phyloP scores from a whole-genome alignment of 2,113 vertebrate genomes.

The Poeciliopsis turrubarensis region DNA sequence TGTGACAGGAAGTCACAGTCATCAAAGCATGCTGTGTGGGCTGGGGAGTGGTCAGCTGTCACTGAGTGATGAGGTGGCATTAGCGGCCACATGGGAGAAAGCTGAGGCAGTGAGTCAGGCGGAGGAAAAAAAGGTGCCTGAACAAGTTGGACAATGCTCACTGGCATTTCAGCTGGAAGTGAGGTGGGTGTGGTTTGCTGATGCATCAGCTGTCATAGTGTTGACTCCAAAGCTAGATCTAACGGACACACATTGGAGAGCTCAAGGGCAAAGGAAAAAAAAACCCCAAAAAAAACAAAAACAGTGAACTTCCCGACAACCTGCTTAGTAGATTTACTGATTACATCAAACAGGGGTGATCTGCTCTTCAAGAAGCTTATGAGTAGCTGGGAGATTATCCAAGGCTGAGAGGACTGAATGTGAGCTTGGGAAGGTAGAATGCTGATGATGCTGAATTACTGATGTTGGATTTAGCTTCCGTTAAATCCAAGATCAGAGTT shows the following conservation, averaged over 20 bases:
- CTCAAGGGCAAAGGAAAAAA: constrained; percentile 56
- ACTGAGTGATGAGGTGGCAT: constrained; percentile 64
- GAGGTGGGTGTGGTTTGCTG: constrained; percentile 52
- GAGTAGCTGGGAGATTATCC: constrained; percentile 49
- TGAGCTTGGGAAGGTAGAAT: background rate
- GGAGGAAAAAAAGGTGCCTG: constrained; percentile 35
- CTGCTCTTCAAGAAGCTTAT: constrained; percentile 53
- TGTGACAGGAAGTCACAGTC: constrained; percentile 44
- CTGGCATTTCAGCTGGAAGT: constrained; percentile 47
- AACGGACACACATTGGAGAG: constrained; percentile 40
- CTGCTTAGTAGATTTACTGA: constrained; percentile 66
- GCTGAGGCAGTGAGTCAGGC: constrained; percentile 51
- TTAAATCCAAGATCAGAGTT: background rate
- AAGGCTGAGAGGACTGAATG: constrained; percentile 20
- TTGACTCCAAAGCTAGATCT: constrained; percentile 46
- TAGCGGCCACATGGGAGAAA: constrained; percentile 48
- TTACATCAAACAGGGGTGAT: constrained; percentile 50
- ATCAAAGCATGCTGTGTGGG: constrained; percentile 42
- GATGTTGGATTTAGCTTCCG: background rate
- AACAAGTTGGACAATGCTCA: constrained; percentile 47
- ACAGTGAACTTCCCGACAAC: constrained; percentile 46
- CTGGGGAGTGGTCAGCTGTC: constrained; percentile 64
- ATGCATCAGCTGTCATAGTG: constrained; percentile 58
- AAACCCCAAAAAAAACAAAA: constrained; percentile 29
- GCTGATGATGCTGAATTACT: constrained; percentile 14